A percentile compares a stretch with the other conserved stretches of the same genome.
Evolutionary conservation across 2,797 vertebrate genomes (phyloP).

Genomic region (Chelidonichthys spinosus): DNA sequence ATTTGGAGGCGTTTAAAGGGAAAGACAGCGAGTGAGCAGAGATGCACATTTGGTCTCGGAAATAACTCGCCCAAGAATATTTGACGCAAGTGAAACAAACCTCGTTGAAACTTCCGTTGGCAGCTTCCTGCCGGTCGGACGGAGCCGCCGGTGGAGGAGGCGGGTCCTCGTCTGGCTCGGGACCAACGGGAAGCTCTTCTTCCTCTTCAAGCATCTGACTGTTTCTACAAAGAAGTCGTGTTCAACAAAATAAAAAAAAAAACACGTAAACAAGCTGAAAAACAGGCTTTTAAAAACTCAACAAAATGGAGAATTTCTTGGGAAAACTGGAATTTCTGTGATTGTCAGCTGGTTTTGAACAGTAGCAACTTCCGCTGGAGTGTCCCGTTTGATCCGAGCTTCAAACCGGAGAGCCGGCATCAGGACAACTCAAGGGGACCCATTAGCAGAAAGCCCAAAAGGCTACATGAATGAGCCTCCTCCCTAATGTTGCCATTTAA

Average conservation of each 20-base stretch:
- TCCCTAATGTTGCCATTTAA: slow-evolving; percentile 1
- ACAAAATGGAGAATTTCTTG: no score
- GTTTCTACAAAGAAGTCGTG: slow-evolving; percentile 53
- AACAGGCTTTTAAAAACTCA: not conserved
- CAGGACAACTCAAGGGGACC: not conserved
- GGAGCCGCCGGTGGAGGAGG: not conserved
- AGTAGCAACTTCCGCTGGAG: not conserved
- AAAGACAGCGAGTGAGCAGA: not conserved
- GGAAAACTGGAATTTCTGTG: no score
- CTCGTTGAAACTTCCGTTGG: not conserved
- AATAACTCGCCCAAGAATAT: not conserved
- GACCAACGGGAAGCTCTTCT: slow-evolving; percentile 15
- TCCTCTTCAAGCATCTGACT: slow-evolving; percentile 62
- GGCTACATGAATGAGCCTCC: not conserved
- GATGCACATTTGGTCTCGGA: no score
- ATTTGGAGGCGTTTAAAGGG: not conserved
- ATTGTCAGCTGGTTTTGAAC: not conserved
- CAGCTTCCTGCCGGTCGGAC: not conserved
- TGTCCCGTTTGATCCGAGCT: slow-evolving; percentile 49
- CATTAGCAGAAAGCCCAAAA: not conserved
- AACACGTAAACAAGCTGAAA: no score
- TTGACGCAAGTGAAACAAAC: slow-evolving; percentile 20
- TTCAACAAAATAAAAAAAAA: not conserved
- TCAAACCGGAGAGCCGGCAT: slow-evolving; percentile 43
- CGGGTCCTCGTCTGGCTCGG: not conserved